Evolutionary conservation across 2,113 vertebrate species (phyloP).

Genomic region (Micromys minutus): DNA sequence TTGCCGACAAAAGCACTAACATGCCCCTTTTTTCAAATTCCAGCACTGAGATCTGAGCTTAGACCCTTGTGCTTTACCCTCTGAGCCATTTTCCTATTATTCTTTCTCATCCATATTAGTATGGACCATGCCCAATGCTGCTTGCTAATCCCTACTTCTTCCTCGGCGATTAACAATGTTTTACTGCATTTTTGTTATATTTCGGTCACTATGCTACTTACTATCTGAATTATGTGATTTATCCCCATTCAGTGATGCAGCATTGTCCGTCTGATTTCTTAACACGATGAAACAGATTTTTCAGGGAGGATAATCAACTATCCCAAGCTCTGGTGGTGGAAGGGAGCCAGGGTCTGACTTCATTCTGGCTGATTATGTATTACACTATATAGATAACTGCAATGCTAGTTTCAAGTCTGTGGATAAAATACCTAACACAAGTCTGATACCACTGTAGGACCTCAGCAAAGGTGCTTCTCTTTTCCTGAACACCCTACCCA

Average conservation of each 20-base stretch:
- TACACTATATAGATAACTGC: not conserved
- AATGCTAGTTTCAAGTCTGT: not conserved
- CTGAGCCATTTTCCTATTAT: not conserved
- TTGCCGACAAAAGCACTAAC: too few relatives aligned
- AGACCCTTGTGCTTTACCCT: not conserved
- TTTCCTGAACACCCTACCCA: not conserved
- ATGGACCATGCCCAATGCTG: not conserved
- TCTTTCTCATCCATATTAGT: not conserved
- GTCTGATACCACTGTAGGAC: not conserved
- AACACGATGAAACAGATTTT: not conserved
- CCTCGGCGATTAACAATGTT: not conserved
- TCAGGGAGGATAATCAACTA: not conserved
- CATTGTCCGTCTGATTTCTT: not conserved
- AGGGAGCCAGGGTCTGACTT: not conserved
- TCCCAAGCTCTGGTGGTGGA: not conserved
- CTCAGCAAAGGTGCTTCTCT: not conserved
- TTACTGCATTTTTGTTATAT: constrained; percentile 6
- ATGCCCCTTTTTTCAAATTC: too few relatives aligned
- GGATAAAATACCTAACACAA: not conserved
- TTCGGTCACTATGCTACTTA: not conserved
- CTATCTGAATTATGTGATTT: constrained; percentile 19
- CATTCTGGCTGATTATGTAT: not conserved
- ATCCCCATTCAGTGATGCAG: not conserved
- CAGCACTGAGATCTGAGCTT: not conserved
- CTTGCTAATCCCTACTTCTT: not conserved